Conservation (phyloP, 2,113 vertebrate genomes). For the Larimichthys crocea region DNA sequence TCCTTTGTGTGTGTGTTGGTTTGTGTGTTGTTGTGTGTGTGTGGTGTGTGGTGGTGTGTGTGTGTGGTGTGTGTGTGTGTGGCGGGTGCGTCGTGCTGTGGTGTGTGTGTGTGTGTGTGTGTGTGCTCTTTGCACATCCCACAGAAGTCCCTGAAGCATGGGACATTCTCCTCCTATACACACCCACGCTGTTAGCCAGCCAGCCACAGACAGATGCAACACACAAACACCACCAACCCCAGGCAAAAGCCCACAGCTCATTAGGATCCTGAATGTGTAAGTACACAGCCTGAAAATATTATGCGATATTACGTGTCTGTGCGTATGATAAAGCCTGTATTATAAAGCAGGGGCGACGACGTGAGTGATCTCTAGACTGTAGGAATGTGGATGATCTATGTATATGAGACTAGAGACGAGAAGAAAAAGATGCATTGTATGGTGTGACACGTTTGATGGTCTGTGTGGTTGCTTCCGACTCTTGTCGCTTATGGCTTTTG, state of each 20-base stretch:
- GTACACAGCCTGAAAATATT: slow-evolving; percentile 46
- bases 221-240: background rate
- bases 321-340: background rate
- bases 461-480: too few relatives aligned
- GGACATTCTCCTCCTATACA: slow-evolving; percentile 24
- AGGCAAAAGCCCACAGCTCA: slow-evolving; percentile 31
- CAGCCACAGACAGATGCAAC: background rate
- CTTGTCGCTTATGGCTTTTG: background rate
- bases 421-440: background rate
- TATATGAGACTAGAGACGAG: background rate
- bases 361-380: background rate
- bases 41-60: slow-evolving; percentile 1
- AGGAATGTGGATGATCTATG: slow-evolving; percentile 15
- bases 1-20: slow-evolving; percentile 9
- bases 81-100: too few relatives aligned
- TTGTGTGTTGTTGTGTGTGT: too few relatives aligned
- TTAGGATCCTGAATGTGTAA: slow-evolving; percentile 31
- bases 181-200: slow-evolving; percentile 13
- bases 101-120: background rate
- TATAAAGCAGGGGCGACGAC: background rate
- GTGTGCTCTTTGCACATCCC: background rate
- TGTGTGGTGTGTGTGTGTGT: background rate
- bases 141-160: slow-evolving; percentile 1
- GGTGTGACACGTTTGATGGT: too few relatives aligned
- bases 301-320: slow-evolving; percentile 14